Percentiles rank a stretch among this genome's conserved stretches.
These are phyloP conservation scores for Lithophane semibrunnea DNA, from an alignment of 2,888 invertebrate genomes.

Conservation along the genomic window DNA sequence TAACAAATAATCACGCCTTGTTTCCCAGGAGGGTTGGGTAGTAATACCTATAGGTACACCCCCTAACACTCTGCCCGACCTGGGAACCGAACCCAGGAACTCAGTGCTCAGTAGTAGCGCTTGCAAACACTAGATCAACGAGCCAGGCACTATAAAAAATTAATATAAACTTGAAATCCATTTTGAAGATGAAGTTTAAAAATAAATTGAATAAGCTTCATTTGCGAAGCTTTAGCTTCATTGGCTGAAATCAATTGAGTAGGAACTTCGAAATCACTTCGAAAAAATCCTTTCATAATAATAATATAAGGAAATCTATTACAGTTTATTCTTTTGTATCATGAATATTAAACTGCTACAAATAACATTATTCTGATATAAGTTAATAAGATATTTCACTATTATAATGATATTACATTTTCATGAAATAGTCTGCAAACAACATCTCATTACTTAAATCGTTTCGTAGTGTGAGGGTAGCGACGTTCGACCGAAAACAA, in stretches of 20 bases:
- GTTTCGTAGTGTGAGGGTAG: background rate
- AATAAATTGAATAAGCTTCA: slow-evolving; percentile 4
- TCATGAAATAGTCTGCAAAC: background rate
- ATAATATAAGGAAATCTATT: background rate
- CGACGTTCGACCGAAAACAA: no score
- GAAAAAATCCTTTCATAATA: background rate
- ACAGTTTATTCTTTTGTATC: background rate
- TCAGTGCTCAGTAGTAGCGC: no score
- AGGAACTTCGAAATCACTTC: background rate
- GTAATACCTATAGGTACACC: no score
- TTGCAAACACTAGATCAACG: no score
- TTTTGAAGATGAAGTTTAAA: slow-evolving; percentile 2
- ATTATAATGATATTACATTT: background rate
- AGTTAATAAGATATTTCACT: background rate
- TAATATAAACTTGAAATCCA: background rate
- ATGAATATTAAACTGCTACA: background rate
- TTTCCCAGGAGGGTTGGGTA: no score
- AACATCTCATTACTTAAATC: background rate
- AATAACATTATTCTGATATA: background rate
- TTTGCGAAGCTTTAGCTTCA: slow-evolving; percentile 7
- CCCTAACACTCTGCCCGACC: no score
- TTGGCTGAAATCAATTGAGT: background rate
- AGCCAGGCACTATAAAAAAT: background rate
- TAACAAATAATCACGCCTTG: no score
- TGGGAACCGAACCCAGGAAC: no score